Evolutionary conservation across 1,140 invertebrate genomes (phyloP), one percentile per base, ranked within the genome.

Genomic region (Micrasema minimum): DNA sequence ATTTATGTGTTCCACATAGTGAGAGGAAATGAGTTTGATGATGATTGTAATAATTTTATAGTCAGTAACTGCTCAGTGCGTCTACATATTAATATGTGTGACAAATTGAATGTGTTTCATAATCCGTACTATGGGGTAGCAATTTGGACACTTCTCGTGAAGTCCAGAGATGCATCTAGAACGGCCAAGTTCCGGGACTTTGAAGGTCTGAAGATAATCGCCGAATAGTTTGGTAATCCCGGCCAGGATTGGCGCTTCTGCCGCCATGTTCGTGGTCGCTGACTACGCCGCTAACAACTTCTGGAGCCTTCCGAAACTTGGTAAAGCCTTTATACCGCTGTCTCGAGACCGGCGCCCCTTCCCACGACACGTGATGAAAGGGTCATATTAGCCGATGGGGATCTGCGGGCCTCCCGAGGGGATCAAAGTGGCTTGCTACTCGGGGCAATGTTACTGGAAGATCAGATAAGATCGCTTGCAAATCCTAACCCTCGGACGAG

Each of bases 231-330:
- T 14, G 53, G 31, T 57, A 57, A 57, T 57, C 53, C 53, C 31
- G 53, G 3, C 31, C 31, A 6, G 53, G 53, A 57, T 57, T 57
- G 53, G 26, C 22, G 50, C 26, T 35, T n/a, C 26, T 57, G 26
- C 37, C 23, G 53, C 53, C 53, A 7, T 35, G 53, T 57, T 57
- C 53, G 31, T 35, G 53, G 53, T 14, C 37, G 53, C 31, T 18
- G 37, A 62, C 57, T 62, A 43, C 57, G 23, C 57, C 18, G 57
- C 57, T 43, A 43, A 62, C 20, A 43, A 62, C 57, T 62, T 62
- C 37, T 45, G 18, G 37, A 62, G 18, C 57, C 57, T 23, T 4
- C 37, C 11, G 38, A 62, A 45, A 62, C 57, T 62, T 62, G 22
- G 14, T 57, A 57, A 57, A 57, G 53, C 31, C 53, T 57, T 57